Percentiles rank a stretch among this genome's conserved stretches.
Conservation (phyloP, 2,888 invertebrate species). For the Beris chalybata region DNA sequence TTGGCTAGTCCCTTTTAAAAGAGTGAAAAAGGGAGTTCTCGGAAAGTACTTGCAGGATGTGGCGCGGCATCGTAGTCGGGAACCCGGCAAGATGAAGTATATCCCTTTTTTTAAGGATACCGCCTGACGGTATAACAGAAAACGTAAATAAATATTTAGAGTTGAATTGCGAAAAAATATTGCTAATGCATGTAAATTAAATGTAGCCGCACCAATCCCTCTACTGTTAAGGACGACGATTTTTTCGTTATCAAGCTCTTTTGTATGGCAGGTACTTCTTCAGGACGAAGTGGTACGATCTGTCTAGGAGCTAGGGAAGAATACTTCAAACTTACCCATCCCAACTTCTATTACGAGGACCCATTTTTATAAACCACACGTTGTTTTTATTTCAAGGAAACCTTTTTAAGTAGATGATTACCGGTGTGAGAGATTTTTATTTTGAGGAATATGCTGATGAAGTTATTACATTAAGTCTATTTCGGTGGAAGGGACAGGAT, state of each 20-base stretch:
- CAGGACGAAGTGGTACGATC: neutral
- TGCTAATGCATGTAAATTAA: conserved; percentile 41
- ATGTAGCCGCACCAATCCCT: conserved; percentile 33
- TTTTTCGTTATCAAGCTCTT: neutral
- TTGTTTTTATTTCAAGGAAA: conserved; percentile 21
- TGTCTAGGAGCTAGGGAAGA: neutral
- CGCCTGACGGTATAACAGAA: conserved; percentile 29
- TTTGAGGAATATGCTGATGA: conserved; percentile 36
- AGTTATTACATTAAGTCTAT: conserved; percentile 40
- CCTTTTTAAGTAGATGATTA: conserved; percentile 20
- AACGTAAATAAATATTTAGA: conserved; percentile 39
- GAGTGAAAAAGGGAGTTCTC: conserved; percentile 16
- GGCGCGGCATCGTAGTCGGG: neutral
- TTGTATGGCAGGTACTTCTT: neutral
- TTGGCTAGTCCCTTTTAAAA: neutral
- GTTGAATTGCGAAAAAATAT: conserved; percentile 40
- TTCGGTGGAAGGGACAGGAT: neutral
- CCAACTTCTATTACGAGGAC: neutral
- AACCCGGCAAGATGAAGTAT: conserved; percentile 17
- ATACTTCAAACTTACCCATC: neutral
- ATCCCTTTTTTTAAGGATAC: conserved; percentile 12
- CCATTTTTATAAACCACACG: conserved; percentile 3
- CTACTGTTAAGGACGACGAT: conserved; percentile 3
- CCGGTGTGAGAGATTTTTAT: conserved; percentile 11
- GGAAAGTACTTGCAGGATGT: conserved; percentile 5